Conservation (phyloP, 2,888 invertebrate genomes). For the Drosophila infuscata region DNA sequence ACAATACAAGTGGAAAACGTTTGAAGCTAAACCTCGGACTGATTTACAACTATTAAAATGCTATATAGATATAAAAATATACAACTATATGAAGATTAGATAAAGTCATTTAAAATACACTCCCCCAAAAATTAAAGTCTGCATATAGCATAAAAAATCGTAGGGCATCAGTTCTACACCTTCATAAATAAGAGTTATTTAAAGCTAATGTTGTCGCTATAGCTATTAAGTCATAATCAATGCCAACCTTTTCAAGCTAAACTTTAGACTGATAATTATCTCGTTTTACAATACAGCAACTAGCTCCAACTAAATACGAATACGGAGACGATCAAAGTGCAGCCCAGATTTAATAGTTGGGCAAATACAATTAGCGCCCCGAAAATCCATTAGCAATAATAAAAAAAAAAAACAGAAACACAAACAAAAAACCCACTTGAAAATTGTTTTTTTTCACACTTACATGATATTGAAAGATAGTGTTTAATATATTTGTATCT, state of each 20-base stretch:
- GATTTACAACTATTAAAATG: background rate
- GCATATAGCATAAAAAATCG: background rate
- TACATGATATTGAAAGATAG: constrained; percentile 94
- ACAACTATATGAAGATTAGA: background rate
- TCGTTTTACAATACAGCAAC: background rate
- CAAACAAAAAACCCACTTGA: background rate
- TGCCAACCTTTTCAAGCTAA: background rate
- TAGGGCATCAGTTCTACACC: background rate
- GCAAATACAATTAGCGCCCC: constrained; percentile 47
- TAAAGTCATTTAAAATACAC: too few species aligned
- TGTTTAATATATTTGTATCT: constrained; percentile 92
- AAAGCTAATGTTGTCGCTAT: background rate
- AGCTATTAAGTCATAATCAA: background rate
- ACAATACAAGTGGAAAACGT: background rate
- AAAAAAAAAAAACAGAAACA: background rate
- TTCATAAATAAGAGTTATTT: background rate
- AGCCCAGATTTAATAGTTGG: constrained; percentile 21
- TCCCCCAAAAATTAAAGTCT: background rate
- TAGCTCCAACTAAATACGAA: background rate
- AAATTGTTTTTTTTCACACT: constrained; percentile 53
- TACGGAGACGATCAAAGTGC: constrained; percentile 24
- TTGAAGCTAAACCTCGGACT: background rate
- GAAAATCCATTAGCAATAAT: constrained; percentile 42
- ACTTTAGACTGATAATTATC: background rate
- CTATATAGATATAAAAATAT: background rate